Conservation (phyloP, 2,888 invertebrate genomes). For the Dryadula phaetusa region DNA sequence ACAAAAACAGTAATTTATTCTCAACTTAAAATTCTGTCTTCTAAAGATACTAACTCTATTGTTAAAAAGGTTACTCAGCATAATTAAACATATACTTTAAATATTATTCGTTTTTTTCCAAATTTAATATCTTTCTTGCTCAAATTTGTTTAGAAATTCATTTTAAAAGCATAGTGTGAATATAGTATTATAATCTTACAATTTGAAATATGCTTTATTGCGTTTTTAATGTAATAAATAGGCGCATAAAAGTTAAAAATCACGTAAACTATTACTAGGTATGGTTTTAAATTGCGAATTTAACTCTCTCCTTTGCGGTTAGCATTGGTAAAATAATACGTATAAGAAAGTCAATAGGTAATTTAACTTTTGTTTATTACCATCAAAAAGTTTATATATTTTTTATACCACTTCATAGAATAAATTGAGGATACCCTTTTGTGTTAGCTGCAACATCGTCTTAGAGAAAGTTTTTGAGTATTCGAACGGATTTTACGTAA, state of each 20-base stretch:
- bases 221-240: not conserved
- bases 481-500: slow-evolving; percentile 23
- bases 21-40: slow-evolving; percentile 20
- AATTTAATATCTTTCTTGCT: not conserved
- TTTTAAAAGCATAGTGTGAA: no score
- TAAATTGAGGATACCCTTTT: not conserved
- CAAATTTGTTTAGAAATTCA: not conserved
- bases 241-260: not conserved
- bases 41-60: slow-evolving; percentile 15
- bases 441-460: not conserved
- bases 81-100: not conserved
- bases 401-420: slow-evolving; percentile 5
- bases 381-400: not conserved
- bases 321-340: not conserved
- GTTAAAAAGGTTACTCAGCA: slow-evolving; percentile 6
- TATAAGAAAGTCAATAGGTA: slow-evolving; percentile 5
- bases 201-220: not conserved
- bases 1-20: slow-evolving; percentile 20
- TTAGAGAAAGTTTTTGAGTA: slow-evolving; percentile 15
- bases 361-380: slow-evolving; percentile 2
- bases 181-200: no score
- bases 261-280: not conserved
- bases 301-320: not conserved
- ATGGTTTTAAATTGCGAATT: not conserved
- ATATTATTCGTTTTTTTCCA: not conserved